Percentiles rank a stretch among this genome's conserved stretches.
These are phyloP conservation scores for Neoarius graeffei DNA, from an alignment of 2,113 vertebrate species.

Conservation along the genomic window DNA sequence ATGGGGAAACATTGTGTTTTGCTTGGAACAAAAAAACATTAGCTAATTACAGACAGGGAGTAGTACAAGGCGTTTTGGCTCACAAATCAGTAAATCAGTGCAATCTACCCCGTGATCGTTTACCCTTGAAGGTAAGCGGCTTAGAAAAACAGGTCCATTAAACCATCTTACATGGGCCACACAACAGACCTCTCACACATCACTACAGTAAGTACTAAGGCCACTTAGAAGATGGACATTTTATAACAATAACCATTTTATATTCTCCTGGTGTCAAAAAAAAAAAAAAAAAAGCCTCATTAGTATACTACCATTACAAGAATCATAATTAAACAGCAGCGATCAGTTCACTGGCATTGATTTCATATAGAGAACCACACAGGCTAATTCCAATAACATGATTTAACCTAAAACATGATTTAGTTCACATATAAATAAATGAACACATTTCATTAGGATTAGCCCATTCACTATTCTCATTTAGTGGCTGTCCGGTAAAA, in stretches of 20 bases:
- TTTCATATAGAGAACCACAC: conserved; percentile 12
- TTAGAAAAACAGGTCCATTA: conserved; percentile 2
- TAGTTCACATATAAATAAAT: conserved; percentile 36
- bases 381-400: conserved; percentile 7
- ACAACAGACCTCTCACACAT: conserved; percentile 1
- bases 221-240: conserved; percentile 51
- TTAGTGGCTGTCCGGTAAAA: conserved; percentile 45
- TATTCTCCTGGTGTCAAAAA: conserved; percentile 35
- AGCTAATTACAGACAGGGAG: conserved; percentile 14
- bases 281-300: conserved; percentile 33
- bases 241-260: conserved; percentile 7
- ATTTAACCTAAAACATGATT: conserved; percentile 41
- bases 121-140: background rate
- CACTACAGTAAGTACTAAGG: conserved; percentile 48
- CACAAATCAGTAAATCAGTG: conserved; percentile 35
- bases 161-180: conserved; percentile 15
- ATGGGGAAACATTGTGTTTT: conserved; percentile 8
- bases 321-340: background rate
- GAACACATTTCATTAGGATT: conserved; percentile 37
- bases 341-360: conserved; percentile 10
- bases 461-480: conserved; percentile 32
- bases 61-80: conserved; percentile 28
- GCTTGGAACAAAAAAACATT: conserved; percentile 21
- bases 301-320: conserved; percentile 17
- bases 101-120: background rate